A percentile compares a stretch with the other conserved stretches of the same genome.
Evolutionary conservation across 2,797 vertebrate genomes (phyloP).

Genomic region (Cacajao melanocephalus): DNA sequence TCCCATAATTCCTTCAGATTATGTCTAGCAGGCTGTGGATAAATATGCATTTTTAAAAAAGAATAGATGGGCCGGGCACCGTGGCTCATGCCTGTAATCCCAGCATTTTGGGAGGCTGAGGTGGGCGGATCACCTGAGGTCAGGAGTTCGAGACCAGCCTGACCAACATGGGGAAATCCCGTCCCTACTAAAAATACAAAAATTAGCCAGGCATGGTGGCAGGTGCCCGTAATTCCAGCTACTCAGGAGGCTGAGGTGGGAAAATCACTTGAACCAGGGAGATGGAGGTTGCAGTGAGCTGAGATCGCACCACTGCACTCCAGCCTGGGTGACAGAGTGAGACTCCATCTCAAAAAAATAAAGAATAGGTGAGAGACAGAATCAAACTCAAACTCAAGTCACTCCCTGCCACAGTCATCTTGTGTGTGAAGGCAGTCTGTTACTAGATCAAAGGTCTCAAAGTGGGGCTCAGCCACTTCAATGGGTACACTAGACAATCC

Average conservation of each 20-base stretch:
- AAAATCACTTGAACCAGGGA: not conserved
- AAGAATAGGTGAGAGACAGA: not conserved
- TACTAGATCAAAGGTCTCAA: not conserved
- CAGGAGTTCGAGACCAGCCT: not conserved
- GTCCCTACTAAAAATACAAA: not conserved
- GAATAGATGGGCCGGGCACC: not conserved
- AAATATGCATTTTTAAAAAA: not conserved
- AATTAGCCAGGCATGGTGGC: accelerated
- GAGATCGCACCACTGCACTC: not conserved
- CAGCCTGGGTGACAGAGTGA: not conserved
- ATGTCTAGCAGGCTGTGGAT: not conserved
- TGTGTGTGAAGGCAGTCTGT: not conserved
- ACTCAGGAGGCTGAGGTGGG: not conserved
- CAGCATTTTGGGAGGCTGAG: not conserved
- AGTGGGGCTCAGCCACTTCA: not conserved
- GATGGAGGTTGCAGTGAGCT: not conserved
- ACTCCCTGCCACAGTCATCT: not conserved
- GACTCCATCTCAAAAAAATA: not conserved
- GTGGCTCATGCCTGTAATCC: not conserved
- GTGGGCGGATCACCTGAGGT: not conserved
- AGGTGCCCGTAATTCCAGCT: not conserved
- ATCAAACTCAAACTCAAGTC: not conserved
- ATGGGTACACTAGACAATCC: not conserved
- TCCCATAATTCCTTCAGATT: not conserved
- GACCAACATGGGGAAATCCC: not conserved